A percentile compares a stretch with the other conserved stretches of the same genome.
These are phyloP conservation scores for Cheumatopsyche charites DNA, from an alignment of 1,140 invertebrate genomes.

Conservation along the genomic window DNA sequence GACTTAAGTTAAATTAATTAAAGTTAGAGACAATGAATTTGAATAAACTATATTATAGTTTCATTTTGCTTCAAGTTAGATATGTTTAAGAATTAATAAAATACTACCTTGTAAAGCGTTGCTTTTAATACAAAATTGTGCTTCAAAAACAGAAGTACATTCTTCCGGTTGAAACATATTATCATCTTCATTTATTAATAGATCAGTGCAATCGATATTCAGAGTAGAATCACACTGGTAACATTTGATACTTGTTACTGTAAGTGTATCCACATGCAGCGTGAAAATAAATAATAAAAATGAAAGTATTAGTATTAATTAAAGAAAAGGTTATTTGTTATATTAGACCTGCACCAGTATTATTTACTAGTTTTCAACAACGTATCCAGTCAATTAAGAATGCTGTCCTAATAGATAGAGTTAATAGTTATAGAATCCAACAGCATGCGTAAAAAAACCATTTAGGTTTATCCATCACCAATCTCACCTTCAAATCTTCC, in stretches of 20 bases:
- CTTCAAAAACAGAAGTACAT: conserved; percentile 79
- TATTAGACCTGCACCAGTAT: no score
- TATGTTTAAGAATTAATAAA: conserved; percentile 10
- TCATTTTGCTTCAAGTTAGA: background rate
- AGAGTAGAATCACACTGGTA: conserved; percentile 81
- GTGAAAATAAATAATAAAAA: conserved; percentile 34
- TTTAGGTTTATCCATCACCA: background rate
- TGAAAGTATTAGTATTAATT: conserved; percentile 4
- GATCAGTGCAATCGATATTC: conserved; percentile 77
- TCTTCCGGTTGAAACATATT: conserved; percentile 64
- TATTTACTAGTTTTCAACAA: no score
- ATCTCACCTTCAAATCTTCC: conserved; percentile 88
- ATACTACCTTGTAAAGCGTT: conserved; percentile 63
- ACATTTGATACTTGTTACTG: conserved; percentile 71
- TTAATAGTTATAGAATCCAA: no score
- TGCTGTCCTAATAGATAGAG: no score
- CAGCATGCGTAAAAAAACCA: no score
- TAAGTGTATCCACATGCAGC: conserved; percentile 37
- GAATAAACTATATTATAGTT: background rate
- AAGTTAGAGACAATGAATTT: no score
- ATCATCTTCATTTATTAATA: conserved; percentile 67
- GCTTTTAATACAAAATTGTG: conserved; percentile 86
- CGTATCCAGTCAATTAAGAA: no score
- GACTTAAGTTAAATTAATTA: no score
- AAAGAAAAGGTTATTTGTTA: no score